A percentile compares a stretch with the other conserved stretches of the same genome.
Evolutionary conservation across 2,888 invertebrate species (phyloP).

Genomic region (Atherix ibis): DNA sequence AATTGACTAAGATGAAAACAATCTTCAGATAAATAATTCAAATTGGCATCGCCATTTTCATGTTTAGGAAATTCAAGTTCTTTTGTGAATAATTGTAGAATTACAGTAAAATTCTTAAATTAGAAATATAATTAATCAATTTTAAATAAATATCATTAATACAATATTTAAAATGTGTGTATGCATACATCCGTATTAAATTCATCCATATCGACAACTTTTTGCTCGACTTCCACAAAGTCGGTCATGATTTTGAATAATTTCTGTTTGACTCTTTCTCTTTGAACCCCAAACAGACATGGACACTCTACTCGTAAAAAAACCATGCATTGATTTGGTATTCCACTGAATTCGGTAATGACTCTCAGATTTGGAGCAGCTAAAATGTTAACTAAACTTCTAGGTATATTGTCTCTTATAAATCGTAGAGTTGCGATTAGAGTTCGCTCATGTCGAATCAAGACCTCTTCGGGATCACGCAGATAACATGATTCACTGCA

Average conservation of each 20-base stretch:
- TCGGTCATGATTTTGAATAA: constrained; percentile 33
- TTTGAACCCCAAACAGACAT: constrained; percentile 35
- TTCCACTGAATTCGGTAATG: constrained; percentile 27
- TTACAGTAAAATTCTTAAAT: constrained; percentile 41
- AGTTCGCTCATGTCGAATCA: constrained; percentile 35
- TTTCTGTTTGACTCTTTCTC: constrained; percentile 14
- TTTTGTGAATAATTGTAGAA: constrained; percentile 36
- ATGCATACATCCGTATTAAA: constrained; percentile 14
- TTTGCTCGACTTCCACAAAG: constrained; percentile 38
- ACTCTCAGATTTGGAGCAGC: constrained; percentile 35
- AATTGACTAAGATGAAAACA: constrained; percentile 50
- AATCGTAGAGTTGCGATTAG: constrained; percentile 29
- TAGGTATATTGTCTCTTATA: constrained; percentile 41
- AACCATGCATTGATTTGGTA: constrained; percentile 30
- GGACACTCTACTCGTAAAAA: constrained; percentile 38
- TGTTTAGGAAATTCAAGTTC: constrained; percentile 31
- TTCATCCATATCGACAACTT: constrained; percentile 32
- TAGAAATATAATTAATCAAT: neutral
- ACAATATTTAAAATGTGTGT: neutral
- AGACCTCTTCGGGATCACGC: constrained; percentile 26
- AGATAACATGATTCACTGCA: constrained; percentile 39
- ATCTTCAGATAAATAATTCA: constrained; percentile 38
- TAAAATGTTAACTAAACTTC: constrained; percentile 42
- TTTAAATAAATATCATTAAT: too few relatives aligned
- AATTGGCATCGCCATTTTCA: constrained; percentile 33